Percentiles rank a stretch among this genome's conserved stretches.
Conservation (phyloP, 2,113 vertebrate genomes). For the Nanorana parkeri region DNA sequence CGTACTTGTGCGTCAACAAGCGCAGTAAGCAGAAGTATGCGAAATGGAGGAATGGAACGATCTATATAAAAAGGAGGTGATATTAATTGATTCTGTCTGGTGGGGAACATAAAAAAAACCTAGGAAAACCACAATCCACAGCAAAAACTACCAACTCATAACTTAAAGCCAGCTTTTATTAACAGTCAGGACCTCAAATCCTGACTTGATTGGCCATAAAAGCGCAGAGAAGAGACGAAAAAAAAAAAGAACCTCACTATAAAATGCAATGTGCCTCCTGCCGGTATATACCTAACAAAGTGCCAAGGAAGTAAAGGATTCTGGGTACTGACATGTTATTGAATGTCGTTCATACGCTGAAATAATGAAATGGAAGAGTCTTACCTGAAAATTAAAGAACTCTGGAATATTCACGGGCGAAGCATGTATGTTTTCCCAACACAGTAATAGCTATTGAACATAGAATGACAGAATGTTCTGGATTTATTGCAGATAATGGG, state of each 20-base stretch:
- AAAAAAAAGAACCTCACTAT: slow-evolving; percentile 13
- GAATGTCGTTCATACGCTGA: background rate
- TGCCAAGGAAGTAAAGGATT: background rate
- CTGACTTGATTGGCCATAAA: slow-evolving; percentile 48
- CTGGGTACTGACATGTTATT: background rate
- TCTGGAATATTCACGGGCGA: background rate
- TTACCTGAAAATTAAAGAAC: background rate
- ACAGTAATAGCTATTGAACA: background rate
- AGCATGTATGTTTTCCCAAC: background rate
- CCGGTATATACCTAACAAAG: background rate
- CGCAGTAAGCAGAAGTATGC: background rate
- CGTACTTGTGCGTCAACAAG: background rate
- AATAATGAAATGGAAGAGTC: background rate
- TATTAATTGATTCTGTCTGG: background rate
- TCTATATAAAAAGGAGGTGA: background rate
- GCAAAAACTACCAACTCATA: background rate
- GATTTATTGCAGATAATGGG: slow-evolving; percentile 3
- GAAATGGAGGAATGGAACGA: background rate
- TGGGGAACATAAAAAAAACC: background rate
- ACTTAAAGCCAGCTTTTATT: slow-evolving; percentile 39
- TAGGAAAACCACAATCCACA: background rate
- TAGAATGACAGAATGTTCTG: background rate
- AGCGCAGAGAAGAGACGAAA: background rate
- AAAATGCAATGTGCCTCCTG: slow-evolving; percentile 4
- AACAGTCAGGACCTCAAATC: slow-evolving; percentile 51